These are phyloP conservation scores for Scartelaos histophorus DNA, from an alignment of 2,113 vertebrate genomes.

Conservation along the genomic window DNA sequence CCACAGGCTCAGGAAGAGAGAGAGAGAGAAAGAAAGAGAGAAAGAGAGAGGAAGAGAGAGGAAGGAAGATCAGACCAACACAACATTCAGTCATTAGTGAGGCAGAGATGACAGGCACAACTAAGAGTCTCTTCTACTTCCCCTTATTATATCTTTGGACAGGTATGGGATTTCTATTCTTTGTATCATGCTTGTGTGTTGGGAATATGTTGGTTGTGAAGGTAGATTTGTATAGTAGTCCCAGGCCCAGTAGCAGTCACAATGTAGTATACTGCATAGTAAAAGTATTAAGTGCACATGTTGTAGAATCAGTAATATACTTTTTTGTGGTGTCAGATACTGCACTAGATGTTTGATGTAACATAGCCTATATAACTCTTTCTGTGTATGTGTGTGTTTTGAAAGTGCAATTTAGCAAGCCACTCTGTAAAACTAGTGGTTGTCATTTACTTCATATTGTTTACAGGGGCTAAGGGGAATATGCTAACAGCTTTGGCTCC, in stretches of 20 bases:
- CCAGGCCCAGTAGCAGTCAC: too few relatives aligned
- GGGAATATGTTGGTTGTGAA: neutral
- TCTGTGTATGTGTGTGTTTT: too few relatives aligned
- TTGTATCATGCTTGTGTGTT: neutral
- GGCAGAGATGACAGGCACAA: conserved; percentile 51
- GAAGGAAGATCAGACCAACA: conserved; percentile 4
- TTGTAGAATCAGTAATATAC: too few relatives aligned
- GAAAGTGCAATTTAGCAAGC: neutral
- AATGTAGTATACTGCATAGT: too few relatives aligned
- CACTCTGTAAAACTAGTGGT: neutral
- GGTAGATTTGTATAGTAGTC: neutral
- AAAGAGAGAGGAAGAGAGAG: conserved; percentile 13
- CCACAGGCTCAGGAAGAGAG: neutral
- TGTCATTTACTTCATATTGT: neutral
- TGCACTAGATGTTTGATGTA: too few relatives aligned
- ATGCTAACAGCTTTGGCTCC: conserved; percentile 63
- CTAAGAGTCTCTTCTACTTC: conserved; percentile 57
- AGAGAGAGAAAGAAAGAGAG: too few relatives aligned
- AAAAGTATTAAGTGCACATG: too few relatives aligned
- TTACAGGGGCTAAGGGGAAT: conserved; percentile 38
- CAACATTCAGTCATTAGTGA: conserved; percentile 4
- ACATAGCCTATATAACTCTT: too few relatives aligned
- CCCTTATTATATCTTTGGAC: conserved; percentile 63
- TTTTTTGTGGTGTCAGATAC: too few relatives aligned
- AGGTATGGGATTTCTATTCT: conserved; percentile 39